Evolutionary conservation across 2,797 vertebrate genomes (phyloP).

Genomic region (Spinibarbus caldwelli): DNA sequence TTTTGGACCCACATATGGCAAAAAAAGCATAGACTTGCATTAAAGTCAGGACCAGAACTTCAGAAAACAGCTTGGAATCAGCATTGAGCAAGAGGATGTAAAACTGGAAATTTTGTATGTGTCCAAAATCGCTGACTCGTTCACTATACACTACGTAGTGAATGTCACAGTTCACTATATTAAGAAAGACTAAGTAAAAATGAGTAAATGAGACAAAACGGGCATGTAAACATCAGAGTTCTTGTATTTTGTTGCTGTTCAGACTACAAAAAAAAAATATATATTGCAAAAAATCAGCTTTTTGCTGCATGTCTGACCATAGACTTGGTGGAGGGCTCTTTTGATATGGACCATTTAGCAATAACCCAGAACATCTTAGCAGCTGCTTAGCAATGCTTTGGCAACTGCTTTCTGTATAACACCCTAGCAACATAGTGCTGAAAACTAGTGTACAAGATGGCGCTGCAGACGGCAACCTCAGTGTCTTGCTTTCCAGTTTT

Average conservation of each 20-base stretch:
- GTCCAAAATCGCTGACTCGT: accelerated
- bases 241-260: background rate
- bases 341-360: background rate
- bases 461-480: too few species aligned
- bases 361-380: background rate
- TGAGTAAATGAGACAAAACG: too few species aligned
- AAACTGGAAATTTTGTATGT: too few species aligned
- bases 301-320: background rate
- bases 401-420: background rate
- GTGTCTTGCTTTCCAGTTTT: too few species aligned
- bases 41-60: background rate
- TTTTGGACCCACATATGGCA: background rate
- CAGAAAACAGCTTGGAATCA: background rate
- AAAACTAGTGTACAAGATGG: too few species aligned
- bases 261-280: background rate
- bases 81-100: background rate
- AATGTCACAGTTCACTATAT: background rate
- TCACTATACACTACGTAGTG: background rate
- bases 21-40: background rate
- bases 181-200: background rate
- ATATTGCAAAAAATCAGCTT: too few species aligned
- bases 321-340: background rate
- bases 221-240: too few species aligned
- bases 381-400: background rate
- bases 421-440: background rate